These are phyloP conservation scores for Psettodes erumei DNA, from an alignment of 2,113 vertebrate genomes.

Conservation along the genomic window DNA sequence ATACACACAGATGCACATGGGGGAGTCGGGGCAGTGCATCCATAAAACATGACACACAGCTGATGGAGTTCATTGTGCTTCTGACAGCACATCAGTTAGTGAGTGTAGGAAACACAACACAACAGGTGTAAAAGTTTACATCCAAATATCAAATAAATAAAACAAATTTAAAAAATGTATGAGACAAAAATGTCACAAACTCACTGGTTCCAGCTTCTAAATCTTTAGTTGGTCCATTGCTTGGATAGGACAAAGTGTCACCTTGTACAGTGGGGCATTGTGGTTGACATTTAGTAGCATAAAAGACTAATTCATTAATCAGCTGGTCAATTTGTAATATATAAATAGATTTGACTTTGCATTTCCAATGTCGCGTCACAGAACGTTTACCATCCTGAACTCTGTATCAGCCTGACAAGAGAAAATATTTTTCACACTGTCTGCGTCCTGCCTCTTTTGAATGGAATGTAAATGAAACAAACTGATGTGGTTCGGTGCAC, in stretches of 20 bases:
- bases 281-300: not conserved
- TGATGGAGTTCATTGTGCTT: constrained; percentile 26
- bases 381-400: constrained; percentile 37
- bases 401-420: constrained; percentile 6
- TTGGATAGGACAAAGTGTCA: not conserved
- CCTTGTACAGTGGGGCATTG: too few relatives aligned
- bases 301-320: not conserved
- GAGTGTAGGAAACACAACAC: not conserved
- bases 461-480: constrained; percentile 53
- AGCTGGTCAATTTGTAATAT: not conserved
- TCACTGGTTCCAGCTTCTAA: not conserved
- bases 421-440: constrained; percentile 31
- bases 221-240: not conserved
- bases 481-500: constrained; percentile 13
- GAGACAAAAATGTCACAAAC: not conserved
- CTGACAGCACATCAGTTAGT: constrained; percentile 4
- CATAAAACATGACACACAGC: not conserved
- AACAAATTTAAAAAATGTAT: not conserved
- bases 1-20: not conserved
- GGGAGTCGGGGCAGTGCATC: not conserved
- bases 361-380: constrained; percentile 11
- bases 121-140: not conserved
- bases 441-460: constrained; percentile 20
- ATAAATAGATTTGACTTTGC: not conserved
- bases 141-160: not conserved